Percentiles rank a stretch among this genome's conserved stretches.
phyloP scores from a whole-genome alignment of 2,113 vertebrate genomes.

The human (Homo sapiens) region DNA sequence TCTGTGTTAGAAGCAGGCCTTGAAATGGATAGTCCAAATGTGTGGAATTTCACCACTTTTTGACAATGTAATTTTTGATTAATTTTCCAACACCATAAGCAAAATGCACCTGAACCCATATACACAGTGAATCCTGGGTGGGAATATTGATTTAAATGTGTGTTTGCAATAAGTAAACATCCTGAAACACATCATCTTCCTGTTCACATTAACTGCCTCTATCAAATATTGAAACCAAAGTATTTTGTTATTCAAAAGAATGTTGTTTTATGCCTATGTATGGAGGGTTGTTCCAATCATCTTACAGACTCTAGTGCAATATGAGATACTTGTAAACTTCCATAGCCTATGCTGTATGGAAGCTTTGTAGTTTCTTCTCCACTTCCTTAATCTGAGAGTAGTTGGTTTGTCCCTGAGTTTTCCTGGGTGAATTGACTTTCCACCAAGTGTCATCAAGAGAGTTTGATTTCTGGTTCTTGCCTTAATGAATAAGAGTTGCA shows the following conservation, averaged over 20 bases:
- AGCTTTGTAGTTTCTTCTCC: not conserved
- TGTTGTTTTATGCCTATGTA: not conserved
- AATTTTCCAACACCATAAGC: not conserved
- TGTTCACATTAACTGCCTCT: not conserved
- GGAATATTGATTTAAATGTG: not conserved
- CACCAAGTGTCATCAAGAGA: not conserved
- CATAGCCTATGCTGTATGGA: not conserved
- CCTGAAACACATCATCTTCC: not conserved
- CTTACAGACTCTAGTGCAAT: not conserved
- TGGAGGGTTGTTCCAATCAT: not conserved
- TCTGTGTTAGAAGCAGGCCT: not conserved
- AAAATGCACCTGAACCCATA: not conserved
- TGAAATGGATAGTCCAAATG: not conserved
- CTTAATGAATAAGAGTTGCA: not conserved
- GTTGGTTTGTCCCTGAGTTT: not conserved
- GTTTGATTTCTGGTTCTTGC: not conserved
- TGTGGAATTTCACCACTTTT: not conserved
- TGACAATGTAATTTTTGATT: not conserved
- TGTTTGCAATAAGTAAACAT: constrained; percentile 2
- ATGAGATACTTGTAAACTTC: not conserved
- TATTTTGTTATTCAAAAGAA: not conserved
- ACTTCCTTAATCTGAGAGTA: not conserved
- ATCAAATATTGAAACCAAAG: not conserved
- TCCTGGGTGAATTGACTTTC: not conserved
- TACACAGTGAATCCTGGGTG: not conserved